phyloP scores from a whole-genome alignment of 2,888 invertebrate genomes.

The Cosmia pyralina region DNA sequence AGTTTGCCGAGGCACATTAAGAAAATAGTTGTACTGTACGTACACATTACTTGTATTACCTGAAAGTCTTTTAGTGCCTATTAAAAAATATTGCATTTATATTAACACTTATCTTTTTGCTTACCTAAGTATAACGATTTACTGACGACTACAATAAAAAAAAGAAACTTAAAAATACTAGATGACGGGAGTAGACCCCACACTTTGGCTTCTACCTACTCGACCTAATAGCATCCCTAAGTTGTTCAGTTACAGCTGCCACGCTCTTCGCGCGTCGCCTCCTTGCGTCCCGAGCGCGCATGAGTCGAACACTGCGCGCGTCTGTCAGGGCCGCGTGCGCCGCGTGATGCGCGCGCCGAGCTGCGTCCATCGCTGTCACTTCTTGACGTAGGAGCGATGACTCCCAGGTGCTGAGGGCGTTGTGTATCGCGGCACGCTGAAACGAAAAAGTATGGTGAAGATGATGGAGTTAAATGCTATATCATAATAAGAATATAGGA shows the following conservation, averaged over 20 bases:
- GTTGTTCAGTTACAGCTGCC: conserved; percentile 76
- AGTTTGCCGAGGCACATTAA: too few relatives aligned
- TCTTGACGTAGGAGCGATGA: conserved; percentile 75
- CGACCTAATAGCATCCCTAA: conserved; percentile 76
- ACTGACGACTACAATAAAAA: not conserved
- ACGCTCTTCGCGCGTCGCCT: conserved; percentile 69
- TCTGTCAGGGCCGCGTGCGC: conserved; percentile 74
- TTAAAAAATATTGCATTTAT: not conserved
- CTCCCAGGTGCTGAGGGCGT: conserved; percentile 82
- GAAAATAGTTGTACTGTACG: too few relatives aligned
- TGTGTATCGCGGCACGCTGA: conserved; percentile 82
- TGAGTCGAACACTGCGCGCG: conserved; percentile 69
- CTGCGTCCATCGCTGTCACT: conserved; percentile 73
- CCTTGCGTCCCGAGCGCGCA: conserved; percentile 68
- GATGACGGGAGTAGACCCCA: not conserved
- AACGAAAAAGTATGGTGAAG: not conserved
- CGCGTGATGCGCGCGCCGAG: conserved; percentile 74
- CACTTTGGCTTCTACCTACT: conserved; percentile 31
- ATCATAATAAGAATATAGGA: not conserved
- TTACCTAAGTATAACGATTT: too few relatives aligned
- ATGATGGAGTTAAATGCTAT: not conserved
- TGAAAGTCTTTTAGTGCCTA: not conserved
- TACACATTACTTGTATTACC: not conserved
- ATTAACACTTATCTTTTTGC: not conserved
- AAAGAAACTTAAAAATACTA: not conserved